A percentile compares a stretch with the other conserved stretches of the same genome.
phyloP scores from a whole-genome alignment of 2,113 vertebrate genomes.

The Strix uralensis region DNA sequence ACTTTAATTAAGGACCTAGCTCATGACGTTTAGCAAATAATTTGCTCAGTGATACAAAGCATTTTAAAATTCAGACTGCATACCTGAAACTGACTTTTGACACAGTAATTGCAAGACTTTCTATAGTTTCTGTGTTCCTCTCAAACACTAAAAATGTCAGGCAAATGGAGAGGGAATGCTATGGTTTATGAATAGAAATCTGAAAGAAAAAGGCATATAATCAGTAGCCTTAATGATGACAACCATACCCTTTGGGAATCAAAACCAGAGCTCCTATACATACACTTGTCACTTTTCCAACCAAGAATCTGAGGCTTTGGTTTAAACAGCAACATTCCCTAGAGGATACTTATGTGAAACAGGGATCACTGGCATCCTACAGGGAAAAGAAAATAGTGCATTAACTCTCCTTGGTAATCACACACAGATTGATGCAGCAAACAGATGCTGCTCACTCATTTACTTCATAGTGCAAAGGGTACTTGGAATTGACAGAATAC shows the following conservation, averaged over 20 bases:
- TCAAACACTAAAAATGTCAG: conserved; percentile 2
- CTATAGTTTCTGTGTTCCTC: background rate
- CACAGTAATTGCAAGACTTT: background rate
- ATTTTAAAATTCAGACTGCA: background rate
- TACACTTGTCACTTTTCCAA: background rate
- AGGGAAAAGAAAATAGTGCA: background rate
- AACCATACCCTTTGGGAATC: background rate
- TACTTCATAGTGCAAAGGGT: background rate
- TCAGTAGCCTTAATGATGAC: background rate
- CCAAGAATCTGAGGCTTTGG: background rate
- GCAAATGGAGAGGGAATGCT: background rate
- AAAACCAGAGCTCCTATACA: background rate
- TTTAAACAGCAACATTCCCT: background rate
- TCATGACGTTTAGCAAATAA: background rate
- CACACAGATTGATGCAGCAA: background rate
- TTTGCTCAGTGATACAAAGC: background rate
- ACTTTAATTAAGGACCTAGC: background rate
- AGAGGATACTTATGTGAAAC: background rate
- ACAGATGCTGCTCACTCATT: background rate
- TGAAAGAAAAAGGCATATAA: background rate
- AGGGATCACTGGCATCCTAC: background rate
- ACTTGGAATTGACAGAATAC: background rate
- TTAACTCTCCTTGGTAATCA: background rate
- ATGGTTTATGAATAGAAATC: background rate
- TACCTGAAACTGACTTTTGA: background rate